Evolutionary conservation across 2,113 vertebrate species (phyloP).

Genomic region (Phainopepla nitens): DNA sequence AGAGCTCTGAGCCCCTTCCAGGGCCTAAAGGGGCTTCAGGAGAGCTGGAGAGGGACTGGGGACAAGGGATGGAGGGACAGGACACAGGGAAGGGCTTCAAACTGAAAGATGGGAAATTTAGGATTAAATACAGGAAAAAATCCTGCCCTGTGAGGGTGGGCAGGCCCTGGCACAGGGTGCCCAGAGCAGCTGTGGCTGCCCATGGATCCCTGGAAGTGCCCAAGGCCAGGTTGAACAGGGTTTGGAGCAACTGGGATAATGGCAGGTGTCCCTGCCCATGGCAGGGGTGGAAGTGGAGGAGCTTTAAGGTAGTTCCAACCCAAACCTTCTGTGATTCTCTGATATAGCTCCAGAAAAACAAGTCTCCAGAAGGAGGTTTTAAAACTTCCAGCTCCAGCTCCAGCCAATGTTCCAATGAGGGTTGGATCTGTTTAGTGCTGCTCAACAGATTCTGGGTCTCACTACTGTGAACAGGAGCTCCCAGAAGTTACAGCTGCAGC

Average conservation of each 20-base stretch:
- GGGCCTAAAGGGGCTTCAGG: background rate
- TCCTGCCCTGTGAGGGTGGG: rapidly evolving
- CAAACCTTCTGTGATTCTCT: background rate
- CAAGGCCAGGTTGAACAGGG: background rate
- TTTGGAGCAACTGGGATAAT: background rate
- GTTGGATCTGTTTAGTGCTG: background rate
- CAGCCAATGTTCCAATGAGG: background rate
- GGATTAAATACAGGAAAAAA: background rate
- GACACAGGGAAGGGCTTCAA: background rate
- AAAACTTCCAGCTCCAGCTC: background rate
- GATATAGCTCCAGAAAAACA: background rate
- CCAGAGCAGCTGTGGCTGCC: background rate
- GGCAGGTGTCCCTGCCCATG: background rate
- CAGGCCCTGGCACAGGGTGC: background rate
- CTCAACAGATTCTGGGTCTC: background rate
- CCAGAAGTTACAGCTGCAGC: background rate
- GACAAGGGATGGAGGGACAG: background rate
- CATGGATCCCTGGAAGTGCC: background rate
- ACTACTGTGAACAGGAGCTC: background rate
- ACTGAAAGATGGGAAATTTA: background rate
- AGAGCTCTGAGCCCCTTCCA: background rate
- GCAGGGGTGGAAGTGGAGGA: rapidly evolving
- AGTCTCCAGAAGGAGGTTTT: background rate
- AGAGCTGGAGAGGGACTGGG: background rate
- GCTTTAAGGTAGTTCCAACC: background rate